phyloP scores from a whole-genome alignment of 2,797 vertebrate species.

The Urocyon cinereoargenteus region DNA sequence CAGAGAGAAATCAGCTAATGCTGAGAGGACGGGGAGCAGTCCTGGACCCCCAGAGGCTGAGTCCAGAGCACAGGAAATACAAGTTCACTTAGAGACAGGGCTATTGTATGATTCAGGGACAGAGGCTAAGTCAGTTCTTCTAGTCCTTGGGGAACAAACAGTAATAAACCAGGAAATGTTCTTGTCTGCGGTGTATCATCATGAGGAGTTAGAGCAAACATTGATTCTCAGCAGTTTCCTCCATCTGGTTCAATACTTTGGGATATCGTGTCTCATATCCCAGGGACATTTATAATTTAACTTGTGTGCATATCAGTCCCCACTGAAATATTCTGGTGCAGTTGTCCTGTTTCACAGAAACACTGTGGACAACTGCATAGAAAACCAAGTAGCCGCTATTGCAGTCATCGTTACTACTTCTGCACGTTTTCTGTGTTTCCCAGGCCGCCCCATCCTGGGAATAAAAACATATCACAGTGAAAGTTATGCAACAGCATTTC shows the following conservation, averaged over 20 bases:
- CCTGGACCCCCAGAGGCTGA: not conserved
- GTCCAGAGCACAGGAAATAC: not conserved
- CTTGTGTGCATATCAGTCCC: slow-evolving; percentile 73
- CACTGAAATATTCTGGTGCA: slow-evolving; percentile 64
- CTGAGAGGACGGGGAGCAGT: not conserved
- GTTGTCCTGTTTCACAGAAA: slow-evolving; percentile 54
- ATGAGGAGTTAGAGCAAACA: slow-evolving; percentile 22
- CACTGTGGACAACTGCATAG: not conserved
- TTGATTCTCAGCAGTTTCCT: slow-evolving; percentile 55
- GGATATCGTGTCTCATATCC: slow-evolving; percentile 21
- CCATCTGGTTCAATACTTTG: slow-evolving; percentile 41
- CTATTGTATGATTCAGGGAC: not conserved
- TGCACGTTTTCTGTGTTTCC: not conserved
- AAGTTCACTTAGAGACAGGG: not conserved
- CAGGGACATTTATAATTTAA: slow-evolving; percentile 54
- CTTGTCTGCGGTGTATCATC: not conserved
- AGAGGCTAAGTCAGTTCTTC: not conserved
- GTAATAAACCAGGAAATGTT: not conserved
- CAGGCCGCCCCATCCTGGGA: slow-evolving; percentile 1
- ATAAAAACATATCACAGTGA: slow-evolving; percentile 30
- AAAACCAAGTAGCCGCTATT: slow-evolving; percentile 47
- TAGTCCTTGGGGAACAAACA: not conserved
- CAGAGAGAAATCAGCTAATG: not conserved
- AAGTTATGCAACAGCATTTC: not conserved
- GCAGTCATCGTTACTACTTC: slow-evolving; percentile 7